A percentile compares a stretch with the other conserved stretches of the same genome.
Conservation (phyloP, 2,797 vertebrate species). For the Setipinna tenuifilis region DNA sequence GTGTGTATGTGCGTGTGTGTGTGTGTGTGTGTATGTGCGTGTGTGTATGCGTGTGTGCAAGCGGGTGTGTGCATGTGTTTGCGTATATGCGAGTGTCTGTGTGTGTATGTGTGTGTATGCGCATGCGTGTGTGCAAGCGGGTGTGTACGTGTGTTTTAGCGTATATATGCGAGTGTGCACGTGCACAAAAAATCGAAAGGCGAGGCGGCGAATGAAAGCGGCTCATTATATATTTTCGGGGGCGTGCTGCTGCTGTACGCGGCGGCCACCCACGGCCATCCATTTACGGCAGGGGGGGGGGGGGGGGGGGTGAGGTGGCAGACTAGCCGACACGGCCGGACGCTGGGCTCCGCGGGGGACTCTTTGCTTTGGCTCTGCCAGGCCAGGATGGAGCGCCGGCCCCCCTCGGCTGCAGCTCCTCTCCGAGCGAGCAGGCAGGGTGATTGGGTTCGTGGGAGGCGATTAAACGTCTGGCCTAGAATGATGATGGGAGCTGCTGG, state of each 20-base stretch:
- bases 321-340: background rate
- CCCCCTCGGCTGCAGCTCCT: slow-evolving; percentile 25
- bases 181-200: background rate
- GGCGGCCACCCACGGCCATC: background rate
- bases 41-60: too few relatives aligned
- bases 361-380: background rate
- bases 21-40: too few relatives aligned
- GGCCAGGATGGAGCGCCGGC: background rate
- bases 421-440: slow-evolving; percentile 31
- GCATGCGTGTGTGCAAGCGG: too few relatives aligned
- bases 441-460: slow-evolving; percentile 33
- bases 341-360: background rate
- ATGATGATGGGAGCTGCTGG: slow-evolving; percentile 27
- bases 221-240: background rate
- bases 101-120: too few relatives aligned
- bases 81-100: background rate
- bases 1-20: background rate
- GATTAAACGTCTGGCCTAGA: slow-evolving; percentile 48
- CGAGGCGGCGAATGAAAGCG: background rate
- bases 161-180: background rate
- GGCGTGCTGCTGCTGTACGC: too few relatives aligned
- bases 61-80: background rate
- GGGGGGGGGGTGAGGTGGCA: background rate
- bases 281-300: background rate
- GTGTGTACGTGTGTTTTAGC: background rate